Percentiles rank a stretch among this genome's conserved stretches.
Evolutionary conservation across 2,888 invertebrate species (phyloP).

Genomic region (Acanthopleura granulata): DNA sequence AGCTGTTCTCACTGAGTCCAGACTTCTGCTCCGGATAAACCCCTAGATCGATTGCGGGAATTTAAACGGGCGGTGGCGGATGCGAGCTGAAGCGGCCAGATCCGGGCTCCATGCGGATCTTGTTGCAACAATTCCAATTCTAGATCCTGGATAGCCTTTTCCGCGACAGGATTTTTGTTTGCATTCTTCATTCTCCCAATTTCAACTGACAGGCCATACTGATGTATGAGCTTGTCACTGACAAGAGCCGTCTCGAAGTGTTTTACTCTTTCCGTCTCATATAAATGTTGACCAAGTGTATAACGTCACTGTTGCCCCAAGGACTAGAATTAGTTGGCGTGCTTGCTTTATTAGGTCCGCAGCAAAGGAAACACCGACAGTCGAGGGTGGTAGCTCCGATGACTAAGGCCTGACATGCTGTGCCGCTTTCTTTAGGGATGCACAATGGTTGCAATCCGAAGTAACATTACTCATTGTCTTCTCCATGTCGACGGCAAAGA

Average conservation of each 20-base stretch:
- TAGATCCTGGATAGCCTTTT: conserved; percentile 46
- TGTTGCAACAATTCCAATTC: conserved; percentile 39
- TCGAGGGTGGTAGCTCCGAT: conserved; percentile 31
- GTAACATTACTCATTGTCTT: conserved; percentile 1
- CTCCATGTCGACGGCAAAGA: conserved; percentile 26
- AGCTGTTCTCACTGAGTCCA: conserved; percentile 40
- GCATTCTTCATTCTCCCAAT: conserved; percentile 26
- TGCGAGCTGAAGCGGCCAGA: conserved; percentile 23
- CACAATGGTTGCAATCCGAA: conserved; percentile 23
- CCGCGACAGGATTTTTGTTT: conserved; percentile 46
- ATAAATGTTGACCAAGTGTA: conserved; percentile 27
- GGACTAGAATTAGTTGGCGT: conserved; percentile 35
- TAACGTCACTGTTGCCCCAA: conserved; percentile 32
- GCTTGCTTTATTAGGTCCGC: conserved; percentile 41
- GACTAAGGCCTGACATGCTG: conserved; percentile 28
- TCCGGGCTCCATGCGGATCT: conserved; percentile 28
- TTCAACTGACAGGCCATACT: conserved; percentile 29
- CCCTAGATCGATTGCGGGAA: conserved; percentile 31
- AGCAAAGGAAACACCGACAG: conserved; percentile 36
- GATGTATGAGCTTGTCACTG: conserved; percentile 18
- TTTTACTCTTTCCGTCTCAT: conserved; percentile 21
- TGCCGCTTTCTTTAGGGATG: conserved; percentile 12
- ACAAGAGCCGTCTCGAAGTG: conserved; percentile 21
- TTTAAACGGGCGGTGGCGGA: conserved; percentile 33
- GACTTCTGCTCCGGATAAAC: conserved; percentile 39